Conservation (phyloP, 2,888 invertebrate genomes). For the Drosophila diplacantha region DNA sequence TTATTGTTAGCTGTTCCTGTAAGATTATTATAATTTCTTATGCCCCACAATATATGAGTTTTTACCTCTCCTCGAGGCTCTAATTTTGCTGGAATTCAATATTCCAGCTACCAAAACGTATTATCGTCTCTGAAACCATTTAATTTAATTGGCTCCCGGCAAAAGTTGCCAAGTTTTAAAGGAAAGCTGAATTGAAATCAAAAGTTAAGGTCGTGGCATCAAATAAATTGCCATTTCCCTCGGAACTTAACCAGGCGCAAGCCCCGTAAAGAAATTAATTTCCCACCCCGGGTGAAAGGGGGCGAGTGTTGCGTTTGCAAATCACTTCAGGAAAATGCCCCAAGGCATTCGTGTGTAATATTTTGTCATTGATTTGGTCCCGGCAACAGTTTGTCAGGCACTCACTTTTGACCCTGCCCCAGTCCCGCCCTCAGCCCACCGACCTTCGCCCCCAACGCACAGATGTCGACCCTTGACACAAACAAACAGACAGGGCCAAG, state of each 20-base stretch:
- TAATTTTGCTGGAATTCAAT: not conserved
- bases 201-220: constrained; percentile 39
- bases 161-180: constrained; percentile 34
- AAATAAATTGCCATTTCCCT: constrained; percentile 44
- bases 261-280: constrained; percentile 40
- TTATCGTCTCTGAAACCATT: constrained; percentile 25
- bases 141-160: constrained; percentile 37
- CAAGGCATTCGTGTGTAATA: constrained; percentile 62
- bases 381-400: constrained; percentile 62
- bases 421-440: not conserved
- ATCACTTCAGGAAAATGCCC: constrained; percentile 30
- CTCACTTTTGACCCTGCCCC: constrained; percentile 40
- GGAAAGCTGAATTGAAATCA: constrained; percentile 36
- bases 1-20: too few species aligned
- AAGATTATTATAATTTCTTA: too few species aligned
- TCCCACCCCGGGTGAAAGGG: constrained; percentile 4
- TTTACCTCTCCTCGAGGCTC: too few species aligned
- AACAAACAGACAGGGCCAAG: constrained; percentile 23
- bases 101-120: not conserved
- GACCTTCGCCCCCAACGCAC: constrained; percentile 7
- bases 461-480: constrained; percentile 41
- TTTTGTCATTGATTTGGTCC: constrained; percentile 60
- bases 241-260: constrained; percentile 36
- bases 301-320: constrained; percentile 24
- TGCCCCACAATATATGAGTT: too few species aligned